Evolutionary conservation across 2,797 vertebrate species (phyloP), one percentile per base, ranked within the genome.

Genomic region (Ctenosaura bakeri): DNA sequence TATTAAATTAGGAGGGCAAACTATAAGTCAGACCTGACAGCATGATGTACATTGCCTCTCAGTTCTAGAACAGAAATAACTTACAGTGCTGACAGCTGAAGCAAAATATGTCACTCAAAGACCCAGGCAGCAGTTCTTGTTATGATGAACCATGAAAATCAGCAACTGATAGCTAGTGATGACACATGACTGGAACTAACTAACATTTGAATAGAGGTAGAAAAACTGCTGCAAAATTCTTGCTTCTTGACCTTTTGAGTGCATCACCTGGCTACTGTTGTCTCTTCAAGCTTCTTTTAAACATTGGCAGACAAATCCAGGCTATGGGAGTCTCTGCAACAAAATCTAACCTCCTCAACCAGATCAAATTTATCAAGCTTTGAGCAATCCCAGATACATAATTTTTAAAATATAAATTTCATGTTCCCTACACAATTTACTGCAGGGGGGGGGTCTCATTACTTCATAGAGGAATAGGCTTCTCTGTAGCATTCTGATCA

Each of bases 41-140:
- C 86, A 92, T 91, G 89, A 93, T 66, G 87, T 90, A 89, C 89
- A 92, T 93, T 91, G 92, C 91, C 91, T 78, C 88, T 91, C 91
- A 22, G 89, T 9, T 94, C 88, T 88, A 92, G 92, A 89, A 86
- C 92, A 24, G 42, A 92, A 92, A 87, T 79, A 91, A 42, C 77
- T 77, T 79, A 90, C 18, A 85, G 29, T 83, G 54, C 85, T 93
- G 86, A 83, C 93, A 94, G 93, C 91, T 93, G 83, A 93, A 90
- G 90, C 69, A 89, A 93, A 95, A 94, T 80, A 56, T 62, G 66
- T 90, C 94, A 92, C 56, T 89, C 94, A 93, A 77, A 73, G 90
- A 77, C 90, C 89, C 42, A 74, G 88, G 64, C 1, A 88, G 0
- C 52, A 80, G 0, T 74, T 90, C 86, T 74, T 78, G 80, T 76